phyloP scores from a whole-genome alignment of 1,140 invertebrate species.

The Drosophila eugracilis region DNA sequence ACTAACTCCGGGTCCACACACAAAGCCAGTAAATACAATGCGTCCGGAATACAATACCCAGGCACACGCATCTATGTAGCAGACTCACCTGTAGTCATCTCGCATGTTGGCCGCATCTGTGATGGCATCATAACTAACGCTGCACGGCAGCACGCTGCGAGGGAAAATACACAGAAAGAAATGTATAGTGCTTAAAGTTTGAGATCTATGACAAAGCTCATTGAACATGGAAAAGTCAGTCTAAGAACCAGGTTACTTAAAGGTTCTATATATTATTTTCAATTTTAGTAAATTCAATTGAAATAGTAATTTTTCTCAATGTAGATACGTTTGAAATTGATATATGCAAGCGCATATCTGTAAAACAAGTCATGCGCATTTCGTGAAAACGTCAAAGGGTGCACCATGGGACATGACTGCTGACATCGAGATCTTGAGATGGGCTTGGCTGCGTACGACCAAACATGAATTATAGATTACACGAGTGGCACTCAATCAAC shows the following conservation, averaged over 20 bases:
- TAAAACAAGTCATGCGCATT: conserved; percentile 20
- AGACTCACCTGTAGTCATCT: conserved; percentile 84
- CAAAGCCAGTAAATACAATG: conserved; percentile 25
- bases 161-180: conserved; percentile 27
- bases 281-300: too few relatives aligned
- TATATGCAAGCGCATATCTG: conserved; percentile 21
- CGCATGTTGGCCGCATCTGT: conserved; percentile 81
- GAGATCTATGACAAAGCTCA: too few relatives aligned
- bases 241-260: too few relatives aligned
- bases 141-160: conserved; percentile 87
- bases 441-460: not conserved
- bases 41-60: conserved; percentile 15
- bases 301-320: not conserved
- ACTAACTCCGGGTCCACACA: conserved; percentile 11
- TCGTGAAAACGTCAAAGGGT: conserved; percentile 14
- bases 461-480: conserved; percentile 40
- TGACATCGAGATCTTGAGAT: conserved; percentile 27
- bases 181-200: not conserved
- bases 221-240: too few relatives aligned
- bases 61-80: not conserved
- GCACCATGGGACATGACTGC: not conserved
- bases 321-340: conserved; percentile 23
- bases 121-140: conserved; percentile 86
- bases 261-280: too few relatives aligned
- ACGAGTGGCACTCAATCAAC: conserved; percentile 37